Evolutionary conservation across 2,797 vertebrate species (phyloP), one percentile per base, ranked within the genome.

Genomic region (Petrocephalus schoutedeni): DNA sequence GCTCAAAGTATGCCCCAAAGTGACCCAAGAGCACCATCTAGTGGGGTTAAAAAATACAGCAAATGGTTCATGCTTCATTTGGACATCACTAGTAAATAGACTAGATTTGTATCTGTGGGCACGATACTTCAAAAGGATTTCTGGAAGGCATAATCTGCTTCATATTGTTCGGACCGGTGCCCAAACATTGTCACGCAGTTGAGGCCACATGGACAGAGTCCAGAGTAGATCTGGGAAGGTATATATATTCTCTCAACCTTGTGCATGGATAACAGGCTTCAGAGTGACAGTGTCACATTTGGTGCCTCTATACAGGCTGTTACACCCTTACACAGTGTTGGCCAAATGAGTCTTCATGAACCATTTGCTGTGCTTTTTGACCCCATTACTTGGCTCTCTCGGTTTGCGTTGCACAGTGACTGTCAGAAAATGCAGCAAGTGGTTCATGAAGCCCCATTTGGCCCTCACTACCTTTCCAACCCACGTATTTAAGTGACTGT

Each of bases 111-210:
- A 14, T 71, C 28, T 71, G 23, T 14, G 23, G 64, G 5, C 12
- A 16, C 32, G 12, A 71, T 12, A 14, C 28, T 16, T 36, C 64
- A 71, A 28, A 28, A 71, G 64, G 64, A 14, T 71, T 5, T 71
- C 12, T 32, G 64, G 28, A 36, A 71, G 8, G 12, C 14, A 71
- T 36, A 71, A 16, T 36, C 12, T 67, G 10, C 3, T 32, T 23
- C 23, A 32, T 32, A 10, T 32, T 14, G 64, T 89, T 89, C 89
- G 89, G 83, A 45, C 32, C 36, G 71, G 8, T 45, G 71, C 32
- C 28, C 71, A 74, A 19, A 74, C 16, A 45, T 74, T 14, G 36
- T 45, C 32, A n/a, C 1, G 6, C 7, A n/a, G 36, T 77, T 77
- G 71, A 77, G 32, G 14, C 1, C 10, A 2, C 71, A 41, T 36